A percentile compares a stretch with the other conserved stretches of the same genome.
Evolutionary conservation across 2,113 vertebrate species (phyloP).

Genomic region (Alectura lathami): DNA sequence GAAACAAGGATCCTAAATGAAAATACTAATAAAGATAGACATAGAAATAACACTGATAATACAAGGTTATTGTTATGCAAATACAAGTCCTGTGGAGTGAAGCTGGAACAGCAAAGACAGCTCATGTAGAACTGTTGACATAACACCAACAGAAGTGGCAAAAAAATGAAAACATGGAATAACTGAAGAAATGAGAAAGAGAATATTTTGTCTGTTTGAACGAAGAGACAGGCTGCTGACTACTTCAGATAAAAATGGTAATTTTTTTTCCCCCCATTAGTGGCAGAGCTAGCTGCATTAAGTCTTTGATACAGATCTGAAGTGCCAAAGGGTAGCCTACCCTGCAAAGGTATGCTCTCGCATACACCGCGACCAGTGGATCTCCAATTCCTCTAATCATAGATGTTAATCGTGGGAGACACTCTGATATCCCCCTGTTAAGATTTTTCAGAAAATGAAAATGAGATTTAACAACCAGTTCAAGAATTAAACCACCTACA

Average conservation of each 20-base stretch:
- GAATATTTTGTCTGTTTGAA: neutral
- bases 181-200: neutral
- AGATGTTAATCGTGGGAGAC: slow-evolving; percentile 88
- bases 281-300: neutral
- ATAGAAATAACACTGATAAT: neutral
- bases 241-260: neutral
- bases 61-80: neutral
- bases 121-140: neutral
- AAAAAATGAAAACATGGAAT: neutral
- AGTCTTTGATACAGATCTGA: neutral
- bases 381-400: slow-evolving; percentile 97
- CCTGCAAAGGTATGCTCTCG: slow-evolving; percentile 96
- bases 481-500: neutral
- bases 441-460: slow-evolving; percentile 35
- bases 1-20: neutral
- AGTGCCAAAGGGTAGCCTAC: slow-evolving; percentile 67
- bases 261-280: neutral
- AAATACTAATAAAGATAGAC: neutral
- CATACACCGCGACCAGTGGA: slow-evolving; percentile 93
- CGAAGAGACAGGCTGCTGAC: neutral
- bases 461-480: neutral
- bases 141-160: neutral
- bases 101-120: neutral
- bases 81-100: neutral
- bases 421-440: slow-evolving; percentile 90